Base-by-base conservation (phyloP, 2,797 vertebrate genomes). In the Leptodactylus fallax region DNA sequence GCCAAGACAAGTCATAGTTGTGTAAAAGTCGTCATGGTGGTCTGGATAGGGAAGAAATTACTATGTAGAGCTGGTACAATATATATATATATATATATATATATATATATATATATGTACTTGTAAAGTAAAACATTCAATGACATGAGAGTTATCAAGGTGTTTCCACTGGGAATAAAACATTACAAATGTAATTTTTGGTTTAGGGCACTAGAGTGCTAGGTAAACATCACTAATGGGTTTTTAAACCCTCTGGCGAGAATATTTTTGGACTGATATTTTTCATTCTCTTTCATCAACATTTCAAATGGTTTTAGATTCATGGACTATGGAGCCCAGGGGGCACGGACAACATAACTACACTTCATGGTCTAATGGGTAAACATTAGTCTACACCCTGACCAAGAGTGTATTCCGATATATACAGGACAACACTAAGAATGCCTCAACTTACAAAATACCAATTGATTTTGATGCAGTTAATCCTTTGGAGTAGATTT, bases 221-320 rank as follows among this genome's bases (percentile, higher is more conserved):
- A n/a, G 63, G 47, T 69, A 71, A 51, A 55, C 9, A n/a, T 56
- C 65, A 83, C 65, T 84, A 84, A 83, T 76, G 55, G 86, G 60
- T 65, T 77, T 76, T 82, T 76, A 65, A 25, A 55, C 69, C 85
- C 58, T 27, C 17, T 53, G 86, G 86, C 79, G 12, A 65, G 79
- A 82, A 53, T 81, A 82, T 87, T 82, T 83, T 82, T 80, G 79
- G 86, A 82, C 47, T 53, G 56, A 82, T 72, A 87, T 81, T 82
- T 82, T 76, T 82, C 86, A 87, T 77, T 82, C 56, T 45, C 17
- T 72, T 79, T 71, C 67, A 82, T 76, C 74, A 87, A 82, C 86
- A 87, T 87, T 87, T 81, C 55, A 56, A 87, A 76, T 87, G 79
- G 74, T 53, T 87, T 76, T 82, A 87, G 72, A 81, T 87, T 65